These are phyloP conservation scores for Parazoanthus atlanticus DNA, from an alignment of 92 coral and sea anemone species.

Conservation along the genomic window DNA sequence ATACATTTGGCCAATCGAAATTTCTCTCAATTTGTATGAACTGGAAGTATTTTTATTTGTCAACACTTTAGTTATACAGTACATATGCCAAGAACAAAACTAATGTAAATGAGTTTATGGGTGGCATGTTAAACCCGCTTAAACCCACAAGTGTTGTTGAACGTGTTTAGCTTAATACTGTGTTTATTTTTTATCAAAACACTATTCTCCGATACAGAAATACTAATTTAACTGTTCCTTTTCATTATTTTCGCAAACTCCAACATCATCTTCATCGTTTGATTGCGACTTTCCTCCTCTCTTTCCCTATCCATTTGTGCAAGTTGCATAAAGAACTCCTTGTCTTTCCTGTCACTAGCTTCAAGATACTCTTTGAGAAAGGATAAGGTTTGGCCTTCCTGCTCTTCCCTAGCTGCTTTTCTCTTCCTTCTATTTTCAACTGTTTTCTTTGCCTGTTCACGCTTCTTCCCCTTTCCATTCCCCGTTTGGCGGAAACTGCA, in stretches of 20 bases:
- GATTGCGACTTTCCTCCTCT: background rate
- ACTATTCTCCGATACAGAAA: background rate
- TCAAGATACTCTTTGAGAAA: background rate
- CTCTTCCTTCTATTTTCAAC: background rate
- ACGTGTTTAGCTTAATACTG: background rate
- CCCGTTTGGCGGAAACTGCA: background rate
- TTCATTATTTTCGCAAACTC: constrained; percentile 7
- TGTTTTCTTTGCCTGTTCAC: constrained; percentile 3
- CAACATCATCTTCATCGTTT: constrained; percentile 15
- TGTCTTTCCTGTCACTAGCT: constrained; percentile 4
- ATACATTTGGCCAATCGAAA: constrained; percentile 1
- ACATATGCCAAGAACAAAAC: background rate
- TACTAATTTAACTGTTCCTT: background rate
- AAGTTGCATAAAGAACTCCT: background rate
- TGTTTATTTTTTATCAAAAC: background rate
- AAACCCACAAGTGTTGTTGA: background rate
- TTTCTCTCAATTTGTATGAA: background rate
- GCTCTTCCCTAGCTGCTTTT: background rate
- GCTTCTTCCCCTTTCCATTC: constrained; percentile 1
- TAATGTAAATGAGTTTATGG: background rate
- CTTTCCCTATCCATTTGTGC: constrained; percentile 2
- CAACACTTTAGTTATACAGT: background rate
- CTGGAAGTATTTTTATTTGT: background rate
- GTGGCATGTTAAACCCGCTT: background rate
- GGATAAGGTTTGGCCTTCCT: constrained; percentile 4